Evolutionary conservation across 2,113 vertebrate genomes (phyloP).

Genomic region (Plecotus auritus): DNA sequence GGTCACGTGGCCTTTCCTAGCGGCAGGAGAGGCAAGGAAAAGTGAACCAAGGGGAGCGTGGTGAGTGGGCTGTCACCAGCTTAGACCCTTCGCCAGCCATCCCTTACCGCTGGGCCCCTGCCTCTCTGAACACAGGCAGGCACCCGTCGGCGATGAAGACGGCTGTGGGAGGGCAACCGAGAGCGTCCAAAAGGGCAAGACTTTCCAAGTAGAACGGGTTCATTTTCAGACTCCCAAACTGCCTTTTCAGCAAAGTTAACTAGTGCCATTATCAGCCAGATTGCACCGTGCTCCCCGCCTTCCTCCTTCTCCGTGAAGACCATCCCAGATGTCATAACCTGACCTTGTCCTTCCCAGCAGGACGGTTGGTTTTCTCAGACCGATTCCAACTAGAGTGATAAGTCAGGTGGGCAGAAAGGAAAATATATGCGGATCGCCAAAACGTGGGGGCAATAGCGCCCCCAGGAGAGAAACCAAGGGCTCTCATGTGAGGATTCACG

Average conservation of each 20-base stretch:
- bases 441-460: not conserved
- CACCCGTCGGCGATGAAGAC: too few relatives aligned
- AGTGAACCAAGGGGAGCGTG: accelerated
- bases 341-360: not conserved
- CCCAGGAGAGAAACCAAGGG: not conserved
- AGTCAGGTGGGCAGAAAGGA: not conserved
- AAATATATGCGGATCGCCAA: not conserved
- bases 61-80: not conserved
- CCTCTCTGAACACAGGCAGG: not conserved
- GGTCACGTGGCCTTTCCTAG: not conserved
- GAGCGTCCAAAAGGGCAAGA: not conserved
- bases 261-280: not conserved
- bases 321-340: not conserved
- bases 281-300: not conserved
- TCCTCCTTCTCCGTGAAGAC: not conserved
- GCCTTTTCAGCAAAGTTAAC: not conserved
- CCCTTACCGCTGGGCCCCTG: not conserved
- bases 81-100: not conserved
- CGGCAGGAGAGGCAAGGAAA: not conserved
- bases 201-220: not conserved
- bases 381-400: not conserved
- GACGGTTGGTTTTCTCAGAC: not conserved
- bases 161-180: not conserved
- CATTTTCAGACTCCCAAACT: not conserved
- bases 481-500: accelerated